Evolutionary conservation across 2,888 invertebrate genomes (phyloP).

Genomic region (Aspidiotus rigidus): DNA sequence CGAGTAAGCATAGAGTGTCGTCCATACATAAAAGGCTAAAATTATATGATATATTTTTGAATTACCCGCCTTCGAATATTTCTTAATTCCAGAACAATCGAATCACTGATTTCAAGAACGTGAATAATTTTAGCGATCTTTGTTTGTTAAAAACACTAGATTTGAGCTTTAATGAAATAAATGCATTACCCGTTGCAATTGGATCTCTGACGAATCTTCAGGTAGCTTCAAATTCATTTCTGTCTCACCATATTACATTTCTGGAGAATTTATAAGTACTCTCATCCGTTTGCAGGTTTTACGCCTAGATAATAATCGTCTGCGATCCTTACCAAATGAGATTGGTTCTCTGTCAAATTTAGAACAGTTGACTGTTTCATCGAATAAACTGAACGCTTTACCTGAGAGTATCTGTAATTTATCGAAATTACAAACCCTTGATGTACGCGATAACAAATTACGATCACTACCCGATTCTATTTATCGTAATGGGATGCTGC

Average conservation of each 20-base stretch:
- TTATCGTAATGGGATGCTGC: slow-evolving; percentile 55
- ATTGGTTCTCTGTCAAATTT: slow-evolving; percentile 36
- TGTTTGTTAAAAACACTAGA: slow-evolving; percentile 57
- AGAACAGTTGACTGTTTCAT: slow-evolving; percentile 23
- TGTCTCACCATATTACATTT: neutral
- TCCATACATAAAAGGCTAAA: neutral
- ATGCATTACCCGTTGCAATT: slow-evolving; percentile 55
- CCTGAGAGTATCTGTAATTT: slow-evolving; percentile 60
- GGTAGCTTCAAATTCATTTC: slow-evolving; percentile 43
- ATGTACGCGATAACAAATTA: slow-evolving; percentile 56
- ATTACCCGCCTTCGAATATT: neutral
- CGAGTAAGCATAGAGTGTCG: slow-evolving; percentile 40
- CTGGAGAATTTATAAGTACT: too few species aligned
- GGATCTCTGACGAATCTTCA: slow-evolving; percentile 56
- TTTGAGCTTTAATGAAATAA: slow-evolving; percentile 57
- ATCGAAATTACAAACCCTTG: slow-evolving; percentile 54
- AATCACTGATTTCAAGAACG: slow-evolving; percentile 58
- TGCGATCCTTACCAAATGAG: slow-evolving; percentile 20
- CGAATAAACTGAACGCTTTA: slow-evolving; percentile 46
- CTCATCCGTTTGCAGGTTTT: neutral
- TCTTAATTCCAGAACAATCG: slow-evolving; percentile 55
- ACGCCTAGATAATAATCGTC: slow-evolving; percentile 13
- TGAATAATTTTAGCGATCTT: slow-evolving; percentile 63
- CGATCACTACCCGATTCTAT: slow-evolving; percentile 55
- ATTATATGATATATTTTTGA: neutral